Evolutionary conservation across 2,797 vertebrate genomes (phyloP), one percentile per base, ranked within the genome.

Genomic region (Gadopsis bispinosus): DNA sequence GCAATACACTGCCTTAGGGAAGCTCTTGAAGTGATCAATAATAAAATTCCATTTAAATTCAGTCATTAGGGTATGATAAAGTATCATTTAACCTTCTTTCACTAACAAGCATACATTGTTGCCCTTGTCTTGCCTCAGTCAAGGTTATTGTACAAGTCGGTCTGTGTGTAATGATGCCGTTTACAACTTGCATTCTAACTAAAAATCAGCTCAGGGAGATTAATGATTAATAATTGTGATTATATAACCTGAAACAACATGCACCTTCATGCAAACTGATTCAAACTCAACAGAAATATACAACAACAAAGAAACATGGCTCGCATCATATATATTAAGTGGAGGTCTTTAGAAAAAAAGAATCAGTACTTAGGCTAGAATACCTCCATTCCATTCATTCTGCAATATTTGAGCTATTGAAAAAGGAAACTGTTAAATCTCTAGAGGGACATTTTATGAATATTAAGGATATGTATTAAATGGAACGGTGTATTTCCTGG

Each of bases 151-250:
- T 14, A 0, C 29, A 71, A 35, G 17, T 59, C 8, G 3, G 33
- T 67, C 35, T 69, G 37, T 37, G 31, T 77, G 41, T 82, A 87
- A 83, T 80, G 70, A 87, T 31, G 37, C 79, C 53, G 69, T 86
- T 88, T 65, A 85, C 77, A 77, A 69, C 19, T 43, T 66, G 17
- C 22, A 68, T 62, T 39, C 39, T 77, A 62, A 74, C 77, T 26
- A 22, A 61, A 67, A 73, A 31, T 22, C 33, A 29, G 48, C 43
- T 60, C 13, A 26, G 41, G 41, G 26, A 68, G 47, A 78, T 83
- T 61, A 85, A 73, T 79, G 29, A 84, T 73, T 87, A 58, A 75
- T 43, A 60, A 45, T 10, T 79, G 3, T 31, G 19, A 77, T 71
- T 6, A 43, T 35, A 29, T 47, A 41, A 69, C 48, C 31, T 20